phyloP scores from a whole-genome alignment of 2,888 invertebrate species.

The Ditula angustiorana region DNA sequence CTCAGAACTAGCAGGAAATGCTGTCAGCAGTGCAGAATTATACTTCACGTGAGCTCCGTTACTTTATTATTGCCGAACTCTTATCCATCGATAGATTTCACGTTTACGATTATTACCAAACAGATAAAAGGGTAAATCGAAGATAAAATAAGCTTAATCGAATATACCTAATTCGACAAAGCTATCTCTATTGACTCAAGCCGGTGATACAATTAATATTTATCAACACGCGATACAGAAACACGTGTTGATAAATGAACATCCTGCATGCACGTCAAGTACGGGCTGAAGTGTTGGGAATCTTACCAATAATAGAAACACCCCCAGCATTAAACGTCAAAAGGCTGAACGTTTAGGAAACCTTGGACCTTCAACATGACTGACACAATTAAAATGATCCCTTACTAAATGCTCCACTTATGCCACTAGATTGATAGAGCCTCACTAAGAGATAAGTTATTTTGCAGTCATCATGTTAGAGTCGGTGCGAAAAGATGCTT shows the following conservation, averaged over 20 bases:
- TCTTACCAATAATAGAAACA: too few relatives aligned
- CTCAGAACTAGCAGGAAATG: conserved; percentile 48
- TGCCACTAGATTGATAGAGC: too few relatives aligned
- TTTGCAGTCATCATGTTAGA: too few relatives aligned
- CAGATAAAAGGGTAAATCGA: neutral
- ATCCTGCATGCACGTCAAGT: too few relatives aligned
- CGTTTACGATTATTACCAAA: conserved; percentile 23
- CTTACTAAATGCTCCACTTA: too few relatives aligned
- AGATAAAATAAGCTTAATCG: conserved; percentile 14
- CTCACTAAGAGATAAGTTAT: too few relatives aligned
- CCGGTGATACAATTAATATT: conserved; percentile 2
- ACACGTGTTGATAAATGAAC: neutral
- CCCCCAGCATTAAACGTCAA: too few relatives aligned
- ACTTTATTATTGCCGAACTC: neutral
- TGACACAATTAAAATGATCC: too few relatives aligned
- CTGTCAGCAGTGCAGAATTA: conserved; percentile 84
- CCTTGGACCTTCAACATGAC: too few relatives aligned
- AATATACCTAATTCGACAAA: conserved; percentile 15
- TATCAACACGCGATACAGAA: neutral
- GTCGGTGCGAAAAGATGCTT: too few relatives aligned
- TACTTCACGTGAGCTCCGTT: conserved; percentile 83
- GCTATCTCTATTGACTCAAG: neutral
- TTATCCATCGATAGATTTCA: conserved; percentile 5
- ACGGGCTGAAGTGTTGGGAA: too few relatives aligned
- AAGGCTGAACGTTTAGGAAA: too few relatives aligned